These are phyloP conservation scores for Drosophila helvetica DNA, from an alignment of 2,888 invertebrate genomes.

Conservation along the genomic window DNA sequence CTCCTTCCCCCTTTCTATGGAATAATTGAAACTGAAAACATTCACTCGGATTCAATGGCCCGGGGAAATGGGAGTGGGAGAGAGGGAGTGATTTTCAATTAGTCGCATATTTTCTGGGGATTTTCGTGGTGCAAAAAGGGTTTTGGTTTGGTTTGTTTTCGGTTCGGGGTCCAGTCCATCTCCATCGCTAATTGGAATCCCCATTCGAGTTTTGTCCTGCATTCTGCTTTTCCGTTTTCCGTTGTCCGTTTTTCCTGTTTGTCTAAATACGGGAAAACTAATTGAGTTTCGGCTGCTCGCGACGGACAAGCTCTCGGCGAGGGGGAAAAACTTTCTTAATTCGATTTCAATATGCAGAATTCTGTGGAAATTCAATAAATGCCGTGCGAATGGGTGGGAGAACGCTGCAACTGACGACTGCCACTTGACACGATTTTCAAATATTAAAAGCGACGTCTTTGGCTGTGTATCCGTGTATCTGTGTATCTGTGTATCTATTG, in stretches of 20 bases:
- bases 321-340: constrained; percentile 44
- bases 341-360: constrained; percentile 58
- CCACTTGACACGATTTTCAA: constrained; percentile 50
- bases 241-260: constrained; percentile 39
- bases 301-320: neutral
- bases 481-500: constrained; percentile 29
- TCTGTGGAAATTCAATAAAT: constrained; percentile 34
- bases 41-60: constrained; percentile 38
- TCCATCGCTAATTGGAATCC: constrained; percentile 58
- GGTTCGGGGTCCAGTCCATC: no score
- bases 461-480: constrained; percentile 11
- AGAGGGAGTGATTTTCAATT: constrained; percentile 52
- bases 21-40: constrained; percentile 76
- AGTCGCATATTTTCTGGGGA: constrained; percentile 69
- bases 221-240: neutral
- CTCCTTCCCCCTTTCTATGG: neutral
- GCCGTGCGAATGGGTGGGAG: constrained; percentile 14
- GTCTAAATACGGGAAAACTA: constrained; percentile 67
- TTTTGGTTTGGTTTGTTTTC: constrained; percentile 8
- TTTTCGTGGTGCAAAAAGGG: constrained; percentile 50
- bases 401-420: constrained; percentile 20
- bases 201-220: constrained; percentile 30
- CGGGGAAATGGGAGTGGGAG: neutral
- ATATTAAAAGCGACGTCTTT: constrained; percentile 35
- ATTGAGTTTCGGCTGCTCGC: constrained; percentile 49